These are phyloP conservation scores for Ramphastos sulfuratus DNA, from an alignment of 2,113 vertebrate genomes.

Conservation along the genomic window DNA sequence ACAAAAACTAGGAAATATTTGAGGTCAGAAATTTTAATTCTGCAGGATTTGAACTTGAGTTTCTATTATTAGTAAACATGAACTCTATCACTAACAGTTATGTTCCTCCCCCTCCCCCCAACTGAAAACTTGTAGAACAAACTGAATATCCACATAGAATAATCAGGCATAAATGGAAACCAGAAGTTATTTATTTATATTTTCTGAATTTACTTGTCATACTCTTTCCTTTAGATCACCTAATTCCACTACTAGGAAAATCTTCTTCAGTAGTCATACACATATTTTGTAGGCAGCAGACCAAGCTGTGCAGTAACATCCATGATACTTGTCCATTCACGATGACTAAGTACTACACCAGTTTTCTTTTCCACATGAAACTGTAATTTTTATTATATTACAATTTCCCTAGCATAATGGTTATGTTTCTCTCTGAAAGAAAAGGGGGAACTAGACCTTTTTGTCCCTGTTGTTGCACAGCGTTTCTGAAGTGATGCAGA, in stretches of 20 bases:
- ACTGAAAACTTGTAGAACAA: neutral
- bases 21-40: neutral
- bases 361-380: neutral
- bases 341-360: neutral
- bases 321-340: neutral
- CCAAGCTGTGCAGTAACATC: neutral
- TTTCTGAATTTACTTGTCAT: neutral
- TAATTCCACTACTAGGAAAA: neutral
- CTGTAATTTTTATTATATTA: neutral
- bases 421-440: neutral
- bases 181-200: neutral
- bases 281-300: neutral
- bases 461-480: accelerated
- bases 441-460: neutral
- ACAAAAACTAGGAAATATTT: neutral
- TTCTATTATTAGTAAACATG: neutral
- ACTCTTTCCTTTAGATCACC: neutral
- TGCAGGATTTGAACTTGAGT: neutral
- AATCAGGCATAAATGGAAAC: neutral
- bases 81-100: neutral
- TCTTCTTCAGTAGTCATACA: neutral
- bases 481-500: neutral
- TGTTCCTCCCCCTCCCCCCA: neutral
- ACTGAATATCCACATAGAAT: neutral
- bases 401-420: neutral